Conservation (phyloP, 2,113 vertebrate species). For the Catharus bicknelli region DNA sequence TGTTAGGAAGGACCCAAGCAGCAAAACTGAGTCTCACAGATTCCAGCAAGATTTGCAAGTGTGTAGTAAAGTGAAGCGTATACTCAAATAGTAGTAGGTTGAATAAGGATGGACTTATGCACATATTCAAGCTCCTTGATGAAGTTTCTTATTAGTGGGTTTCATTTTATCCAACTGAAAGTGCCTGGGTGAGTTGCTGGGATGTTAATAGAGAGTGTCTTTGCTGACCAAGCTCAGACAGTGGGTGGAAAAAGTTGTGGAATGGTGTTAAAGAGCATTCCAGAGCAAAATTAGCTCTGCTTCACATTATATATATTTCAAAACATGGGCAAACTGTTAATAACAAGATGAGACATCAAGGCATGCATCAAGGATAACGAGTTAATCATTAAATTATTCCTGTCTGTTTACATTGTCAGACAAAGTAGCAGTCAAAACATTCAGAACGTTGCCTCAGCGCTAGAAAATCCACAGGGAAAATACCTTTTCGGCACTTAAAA, state of each 20-base stretch:
- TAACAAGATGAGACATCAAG: slow-evolving; percentile 64
- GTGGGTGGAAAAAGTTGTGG: slow-evolving; percentile 52
- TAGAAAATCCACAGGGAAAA: slow-evolving; percentile 67
- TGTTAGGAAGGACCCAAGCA: not conserved
- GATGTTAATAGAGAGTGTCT: slow-evolving; percentile 13
- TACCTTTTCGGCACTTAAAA: slow-evolving; percentile 65
- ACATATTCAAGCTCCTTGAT: slow-evolving; percentile 37
- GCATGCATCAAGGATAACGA: slow-evolving; percentile 58
- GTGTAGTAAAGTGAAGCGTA: not conserved
- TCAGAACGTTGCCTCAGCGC: slow-evolving; percentile 35
- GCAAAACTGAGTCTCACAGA: not conserved
- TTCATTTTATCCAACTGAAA: slow-evolving; percentile 25
- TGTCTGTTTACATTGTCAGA: slow-evolving; percentile 64
- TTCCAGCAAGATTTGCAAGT: slow-evolving; percentile 5
- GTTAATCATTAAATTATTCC: slow-evolving; percentile 68
- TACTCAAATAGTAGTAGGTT: not conserved
- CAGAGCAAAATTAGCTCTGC: slow-evolving; percentile 58
- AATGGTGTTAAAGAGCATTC: slow-evolving; percentile 53
- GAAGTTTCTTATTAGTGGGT: slow-evolving; percentile 25
- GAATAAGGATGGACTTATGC: not conserved
- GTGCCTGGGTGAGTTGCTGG: not conserved
- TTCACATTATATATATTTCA: slow-evolving; percentile 52
- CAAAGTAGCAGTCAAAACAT: slow-evolving; percentile 66
- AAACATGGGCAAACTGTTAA: slow-evolving; percentile 58
- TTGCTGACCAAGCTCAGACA: slow-evolving; percentile 33